Base-by-base conservation (phyloP, 2,113 vertebrate species). In the Nannospalax galili region DNA sequence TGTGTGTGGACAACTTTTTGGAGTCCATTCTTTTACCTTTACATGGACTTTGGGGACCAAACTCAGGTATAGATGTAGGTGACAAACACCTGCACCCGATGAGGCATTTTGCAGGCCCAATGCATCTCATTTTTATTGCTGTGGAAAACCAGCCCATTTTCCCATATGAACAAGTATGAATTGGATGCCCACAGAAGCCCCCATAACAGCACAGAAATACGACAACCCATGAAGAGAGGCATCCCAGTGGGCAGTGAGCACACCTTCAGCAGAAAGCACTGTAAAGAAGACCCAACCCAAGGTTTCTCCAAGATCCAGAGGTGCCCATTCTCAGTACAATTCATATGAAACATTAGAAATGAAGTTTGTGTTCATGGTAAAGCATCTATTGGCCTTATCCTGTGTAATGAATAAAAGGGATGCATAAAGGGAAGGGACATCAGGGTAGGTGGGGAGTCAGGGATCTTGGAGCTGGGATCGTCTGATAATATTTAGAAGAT, bases 401-500 rank as follows among this genome's bases (percentile, higher is more conserved):
- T 17, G 8, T 3, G 15, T 74, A 79, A 84, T 79, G 8, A 92
- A 79, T 94, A 73, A 88, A 85, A 88, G 14, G 8, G 42, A 69
- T 67, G 4, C 64, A 64, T 70, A 42, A 73, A 45, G 24, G 19
- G n/a, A n/a, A n/a, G n/a, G n/a, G n/a, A n/a, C n/a, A n/a, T n/a
- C n/a, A n/a, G n/a, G n/a, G n/a, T n/a, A n/a, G 3, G 72, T 90
- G 87, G 56, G 60, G 82, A 86, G 56, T 52, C 5, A 17, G 70
- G 12, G 48, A 72, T 88, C 56, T 92, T 73, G 84, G 42, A 65
- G 48, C 94, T 86, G 40, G 85, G 92, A 93, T 97, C 79, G 84
- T 30, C 40, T 80, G 64, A 89, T 90, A 37, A 74, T 96, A 69
- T 62, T 92, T 86, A 78, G 67, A 96, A 94, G 65, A 91, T 91